These are phyloP conservation scores for Pheucticus melanocephalus DNA, from an alignment of 2,113 vertebrate species.

Conservation along the genomic window DNA sequence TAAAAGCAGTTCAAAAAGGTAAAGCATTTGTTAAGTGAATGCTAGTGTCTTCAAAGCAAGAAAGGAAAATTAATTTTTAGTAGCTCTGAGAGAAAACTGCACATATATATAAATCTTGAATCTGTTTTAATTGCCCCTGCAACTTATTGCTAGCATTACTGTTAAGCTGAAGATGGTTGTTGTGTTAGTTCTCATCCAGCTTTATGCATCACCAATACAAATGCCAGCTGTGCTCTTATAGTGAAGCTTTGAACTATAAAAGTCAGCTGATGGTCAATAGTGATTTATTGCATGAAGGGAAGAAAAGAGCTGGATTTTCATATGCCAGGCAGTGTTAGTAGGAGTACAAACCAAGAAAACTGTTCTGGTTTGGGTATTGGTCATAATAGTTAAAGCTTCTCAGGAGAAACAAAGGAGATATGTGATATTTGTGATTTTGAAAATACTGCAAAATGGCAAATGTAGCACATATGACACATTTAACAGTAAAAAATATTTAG, in stretches of 20 bases:
- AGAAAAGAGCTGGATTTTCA: neutral
- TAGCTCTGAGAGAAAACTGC: neutral
- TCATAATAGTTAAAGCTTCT: neutral
- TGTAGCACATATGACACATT: neutral
- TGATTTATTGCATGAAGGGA: neutral
- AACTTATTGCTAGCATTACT: neutral
- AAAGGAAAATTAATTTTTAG: neutral
- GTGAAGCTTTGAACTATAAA: neutral
- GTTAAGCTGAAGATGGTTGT: neutral
- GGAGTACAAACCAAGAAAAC: neutral
- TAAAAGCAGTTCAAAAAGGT: neutral
- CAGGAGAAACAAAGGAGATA: neutral
- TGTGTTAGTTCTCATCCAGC: neutral
- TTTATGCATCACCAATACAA: neutral
- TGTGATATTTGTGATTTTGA: neutral
- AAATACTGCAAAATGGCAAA: neutral
- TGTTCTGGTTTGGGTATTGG: neutral
- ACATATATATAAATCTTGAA: neutral
- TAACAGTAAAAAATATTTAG: neutral
- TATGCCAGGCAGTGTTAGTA: neutral
- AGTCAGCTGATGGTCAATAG: neutral
- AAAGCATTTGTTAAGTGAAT: neutral
- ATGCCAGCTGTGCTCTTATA: neutral
- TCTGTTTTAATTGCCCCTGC: neutral
- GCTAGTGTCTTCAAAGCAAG: neutral